Base-by-base conservation (phyloP, 2,888 invertebrate genomes). In the Drosophila infuscata region DNA sequence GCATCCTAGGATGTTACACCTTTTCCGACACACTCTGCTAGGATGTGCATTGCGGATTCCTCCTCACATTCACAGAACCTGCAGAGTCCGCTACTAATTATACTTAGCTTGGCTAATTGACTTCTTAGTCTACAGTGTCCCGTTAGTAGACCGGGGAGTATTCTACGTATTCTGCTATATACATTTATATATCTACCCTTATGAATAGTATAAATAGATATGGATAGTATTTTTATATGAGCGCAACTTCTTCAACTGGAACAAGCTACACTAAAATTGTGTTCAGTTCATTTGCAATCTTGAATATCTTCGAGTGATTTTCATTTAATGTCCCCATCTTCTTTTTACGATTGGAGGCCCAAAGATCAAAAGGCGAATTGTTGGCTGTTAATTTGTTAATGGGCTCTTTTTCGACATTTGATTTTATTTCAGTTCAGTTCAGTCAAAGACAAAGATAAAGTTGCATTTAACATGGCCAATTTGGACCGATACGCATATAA, bases 361-460 rank as follows among this genome's bases (percentile, higher is more conserved):
- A 74, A 36, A n/a, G 71, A 76, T 73, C 73, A 79, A 35, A 56
- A 81, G 76, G 66, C 43, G 57, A 53, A 61, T 57, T 58, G 49
- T 35, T 67, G 9, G 46, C 35, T 57, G 56, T 61, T 70, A 70
- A 73, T 49, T 63, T 63, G 73, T 77, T 73, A 70, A 81, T 77
- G 73, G 51, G 51, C 60, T 60, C 56, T 59, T 51, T 67, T 36
- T 17, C 20, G 29, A 52, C 7, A 32, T 60, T 67, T 53, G 49
- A 64, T 72, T 72, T 74, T 64, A 59, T 36, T n/a, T 64, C 36
- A 20, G 71, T 66, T 64, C 36, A 20, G 71, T 66, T 58, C 43
- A 15, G 51, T 15, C 29, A 25, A 35, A 70, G 43, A 75, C 53
- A 63, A 48, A 58, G 57, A 67, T 67, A 46, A 62, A 70, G 41